Percentiles rank a stretch among this genome's conserved stretches.
phyloP scores from a whole-genome alignment of 2,797 vertebrate species.

The Sus cebifrons region DNA sequence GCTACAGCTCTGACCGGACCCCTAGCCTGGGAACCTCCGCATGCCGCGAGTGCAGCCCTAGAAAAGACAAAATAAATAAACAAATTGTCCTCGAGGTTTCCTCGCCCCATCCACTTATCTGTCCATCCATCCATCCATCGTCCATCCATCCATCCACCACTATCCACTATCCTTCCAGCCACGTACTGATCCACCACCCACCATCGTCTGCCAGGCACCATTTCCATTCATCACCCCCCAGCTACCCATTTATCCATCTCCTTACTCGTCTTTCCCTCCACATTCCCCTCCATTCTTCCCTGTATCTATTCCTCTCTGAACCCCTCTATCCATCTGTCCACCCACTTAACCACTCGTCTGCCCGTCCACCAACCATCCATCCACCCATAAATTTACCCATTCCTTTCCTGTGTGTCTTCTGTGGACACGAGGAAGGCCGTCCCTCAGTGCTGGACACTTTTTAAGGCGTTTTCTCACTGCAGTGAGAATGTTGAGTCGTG shows the following conservation, averaged over 20 bases:
- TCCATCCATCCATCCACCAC: rapidly evolving
- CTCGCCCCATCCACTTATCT: background rate
- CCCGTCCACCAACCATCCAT: background rate
- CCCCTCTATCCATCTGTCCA: no score
- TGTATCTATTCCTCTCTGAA: no score
- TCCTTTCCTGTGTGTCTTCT: background rate
- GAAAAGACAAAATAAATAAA: no score
- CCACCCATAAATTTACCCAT: background rate
- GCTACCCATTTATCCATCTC: no score
- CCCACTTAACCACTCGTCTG: no score
- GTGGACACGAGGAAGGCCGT: background rate
- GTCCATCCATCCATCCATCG: rapidly evolving
- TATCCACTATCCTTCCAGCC: rapidly evolving
- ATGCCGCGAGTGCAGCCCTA: no score
- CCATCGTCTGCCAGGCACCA: background rate
- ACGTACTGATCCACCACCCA: no score
- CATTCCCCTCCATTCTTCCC: background rate
- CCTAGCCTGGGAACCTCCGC: no score
- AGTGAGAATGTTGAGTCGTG: background rate
- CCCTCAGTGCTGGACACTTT: background rate
- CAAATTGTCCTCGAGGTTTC: background rate
- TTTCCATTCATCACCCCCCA: rapidly evolving
- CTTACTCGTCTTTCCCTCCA: background rate
- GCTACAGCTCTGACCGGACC: no score
- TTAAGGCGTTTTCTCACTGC: background rate